Evolutionary conservation across 2,797 vertebrate genomes (phyloP), one percentile per base, ranked within the genome.

Genomic region (Scolopax rusticola): DNA sequence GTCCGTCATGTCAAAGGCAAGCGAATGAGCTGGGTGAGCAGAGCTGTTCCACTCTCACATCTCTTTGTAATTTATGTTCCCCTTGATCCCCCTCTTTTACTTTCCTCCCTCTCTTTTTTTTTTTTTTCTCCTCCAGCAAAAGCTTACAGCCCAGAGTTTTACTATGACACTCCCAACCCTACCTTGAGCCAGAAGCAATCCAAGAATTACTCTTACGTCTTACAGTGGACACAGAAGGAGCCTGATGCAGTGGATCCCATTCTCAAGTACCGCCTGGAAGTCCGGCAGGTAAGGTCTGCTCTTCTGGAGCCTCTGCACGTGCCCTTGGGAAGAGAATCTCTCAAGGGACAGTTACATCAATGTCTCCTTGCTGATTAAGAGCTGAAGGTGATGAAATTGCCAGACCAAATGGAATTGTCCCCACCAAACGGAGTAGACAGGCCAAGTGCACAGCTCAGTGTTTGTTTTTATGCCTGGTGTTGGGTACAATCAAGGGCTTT

Each of bases 141-240:
- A 96, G 99, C 99, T 41, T 99, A 99, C 97, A 99, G 98, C 91
- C 99, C 99, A n/a, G 99, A 99, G 95, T 99, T 99, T 98, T 99
- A 99, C 98, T 99, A 98, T 74, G 99, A 99, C 97, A 99, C 99
- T 60, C 99, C 99, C 36, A 99, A 99, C 96, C 99, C 99, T 75
- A 99, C 99, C 80, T 97, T 99, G 73, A 99, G 99, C 94, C 97
- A 98, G 96, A 99, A 99, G 97, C 99, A 98, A 92, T 99, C 98
- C 98, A 98, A 98, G 97, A 99, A 99, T 98, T 99, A 99, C 96
- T 99, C 99, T 64, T 99, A 99, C 97, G 93, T 99, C 96, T 98
- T 99, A 93, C 99, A 99, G 98, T 99, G 99, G 99, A 99, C 99
- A 1, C 99, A 99, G 98, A 99, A 95, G 97, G 99, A 99, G 32